phyloP scores from a whole-genome alignment of 2,888 invertebrate genomes.

The Trachelus tabidus region DNA sequence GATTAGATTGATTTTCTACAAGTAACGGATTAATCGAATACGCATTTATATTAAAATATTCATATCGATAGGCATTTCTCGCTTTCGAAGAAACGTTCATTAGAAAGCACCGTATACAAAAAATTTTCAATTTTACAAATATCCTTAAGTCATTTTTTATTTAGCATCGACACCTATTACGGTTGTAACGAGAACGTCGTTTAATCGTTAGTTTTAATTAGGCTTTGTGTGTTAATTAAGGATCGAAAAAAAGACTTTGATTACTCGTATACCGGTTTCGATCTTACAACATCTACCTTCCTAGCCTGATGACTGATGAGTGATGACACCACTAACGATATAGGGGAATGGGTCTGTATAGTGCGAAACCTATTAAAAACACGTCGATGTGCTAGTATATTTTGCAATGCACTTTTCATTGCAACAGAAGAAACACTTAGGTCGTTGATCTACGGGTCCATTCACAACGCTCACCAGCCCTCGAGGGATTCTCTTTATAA shows the following conservation, averaged over 20 bases:
- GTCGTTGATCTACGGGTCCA: neutral
- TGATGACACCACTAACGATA: neutral
- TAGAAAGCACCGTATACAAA: neutral
- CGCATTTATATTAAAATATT: neutral
- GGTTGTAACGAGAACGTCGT: neutral
- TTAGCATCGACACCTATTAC: neutral
- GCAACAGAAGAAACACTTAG: neutral
- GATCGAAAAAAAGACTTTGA: neutral
- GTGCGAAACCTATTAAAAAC: neutral
- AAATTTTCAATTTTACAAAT: neutral
- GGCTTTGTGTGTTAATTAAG: neutral
- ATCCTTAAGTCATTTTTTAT: neutral
- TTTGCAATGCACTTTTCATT: neutral
- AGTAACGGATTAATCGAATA: neutral
- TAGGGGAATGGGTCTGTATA: neutral
- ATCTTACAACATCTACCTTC: neutral
- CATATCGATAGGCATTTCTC: neutral
- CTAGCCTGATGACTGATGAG: neutral
- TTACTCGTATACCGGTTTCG: neutral
- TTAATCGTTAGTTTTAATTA: neutral
- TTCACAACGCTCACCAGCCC: neutral
- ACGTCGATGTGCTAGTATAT: neutral
- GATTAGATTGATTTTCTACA: neutral
- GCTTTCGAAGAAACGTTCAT: neutral
- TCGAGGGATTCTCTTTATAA: neutral